Percentiles rank a stretch among this genome's conserved stretches.
Evolutionary conservation across 2,888 invertebrate genomes (phyloP).

Genomic region (Temnothorax ravouxi): DNA sequence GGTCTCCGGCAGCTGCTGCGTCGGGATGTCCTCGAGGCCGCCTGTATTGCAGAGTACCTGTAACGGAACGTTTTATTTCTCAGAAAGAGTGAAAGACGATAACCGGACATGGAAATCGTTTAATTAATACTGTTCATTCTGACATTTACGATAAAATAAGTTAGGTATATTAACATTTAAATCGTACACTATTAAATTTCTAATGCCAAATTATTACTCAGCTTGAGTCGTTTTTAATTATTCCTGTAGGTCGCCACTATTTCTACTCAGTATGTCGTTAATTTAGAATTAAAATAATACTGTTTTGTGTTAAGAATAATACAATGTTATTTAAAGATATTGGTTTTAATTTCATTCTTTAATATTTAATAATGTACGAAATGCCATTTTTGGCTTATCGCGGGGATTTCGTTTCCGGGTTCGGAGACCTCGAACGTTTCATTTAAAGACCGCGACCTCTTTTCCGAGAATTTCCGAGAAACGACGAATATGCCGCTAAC

Average conservation of each 20-base stretch:
- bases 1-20: slow-evolving; percentile 91
- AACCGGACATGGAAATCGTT: background rate
- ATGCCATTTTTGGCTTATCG: background rate
- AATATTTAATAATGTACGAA: background rate
- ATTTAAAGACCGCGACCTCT: background rate
- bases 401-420: background rate
- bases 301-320: too few relatives aligned
- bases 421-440: background rate
- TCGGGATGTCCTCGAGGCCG: slow-evolving; percentile 92
- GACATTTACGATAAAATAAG: background rate
- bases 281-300: too few relatives aligned
- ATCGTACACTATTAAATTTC: too few relatives aligned
- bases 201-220: too few relatives aligned
- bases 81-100: background rate
- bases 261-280: too few relatives aligned
- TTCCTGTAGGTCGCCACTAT: too few relatives aligned
- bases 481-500: background rate
- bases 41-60: slow-evolving; percentile 97
- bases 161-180: too few relatives aligned
- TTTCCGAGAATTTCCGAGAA: background rate
- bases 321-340: too few relatives aligned
- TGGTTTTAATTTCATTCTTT: too few relatives aligned
- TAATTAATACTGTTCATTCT: background rate
- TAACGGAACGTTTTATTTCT: background rate
- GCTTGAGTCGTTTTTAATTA: too few relatives aligned